A percentile compares a stretch with the other conserved stretches of the same genome.
Evolutionary conservation across 1,140 invertebrate species (phyloP).

Genomic region (Philopotamus ludificatus): DNA sequence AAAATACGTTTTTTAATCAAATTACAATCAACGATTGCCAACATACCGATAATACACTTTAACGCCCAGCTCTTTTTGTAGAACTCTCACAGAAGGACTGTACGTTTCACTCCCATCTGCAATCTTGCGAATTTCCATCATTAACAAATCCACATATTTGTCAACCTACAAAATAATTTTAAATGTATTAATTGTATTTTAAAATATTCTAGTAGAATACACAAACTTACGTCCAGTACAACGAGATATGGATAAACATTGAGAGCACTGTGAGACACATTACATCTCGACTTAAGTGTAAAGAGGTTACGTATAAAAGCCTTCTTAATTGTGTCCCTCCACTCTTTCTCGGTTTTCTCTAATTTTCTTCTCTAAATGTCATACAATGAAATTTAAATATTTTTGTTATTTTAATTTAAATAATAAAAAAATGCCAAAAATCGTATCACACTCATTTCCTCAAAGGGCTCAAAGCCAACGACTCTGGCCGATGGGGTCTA

Average conservation of each 20-base stretch:
- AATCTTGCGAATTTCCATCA: constrained; percentile 67
- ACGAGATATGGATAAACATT: constrained; percentile 75
- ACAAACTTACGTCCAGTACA: constrained; percentile 56
- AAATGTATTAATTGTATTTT: background rate
- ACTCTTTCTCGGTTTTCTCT: constrained; percentile 61
- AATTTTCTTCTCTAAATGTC: constrained; percentile 61
- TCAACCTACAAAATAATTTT: constrained; percentile 46
- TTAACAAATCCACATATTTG: constrained; percentile 65
- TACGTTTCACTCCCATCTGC: constrained; percentile 76
- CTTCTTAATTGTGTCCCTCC: constrained; percentile 61
- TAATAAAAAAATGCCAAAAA: background rate
- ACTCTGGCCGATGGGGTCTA: no score
- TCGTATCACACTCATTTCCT: no score
- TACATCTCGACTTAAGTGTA: constrained; percentile 56
- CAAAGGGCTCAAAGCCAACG: no score
- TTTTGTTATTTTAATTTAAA: background rate
- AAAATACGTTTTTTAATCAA: constrained; percentile 7
- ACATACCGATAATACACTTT: constrained; percentile 63
- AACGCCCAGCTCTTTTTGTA: constrained; percentile 70
- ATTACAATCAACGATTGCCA: constrained; percentile 35
- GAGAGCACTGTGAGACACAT: constrained; percentile 53
- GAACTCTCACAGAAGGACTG: constrained; percentile 65
- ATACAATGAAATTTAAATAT: no score
- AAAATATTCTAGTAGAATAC: constrained; percentile 1
- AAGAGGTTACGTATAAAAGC: constrained; percentile 69